These are phyloP conservation scores for Whitmania pigra DNA, from an alignment of 1,140 invertebrate genomes.

Conservation along the genomic window DNA sequence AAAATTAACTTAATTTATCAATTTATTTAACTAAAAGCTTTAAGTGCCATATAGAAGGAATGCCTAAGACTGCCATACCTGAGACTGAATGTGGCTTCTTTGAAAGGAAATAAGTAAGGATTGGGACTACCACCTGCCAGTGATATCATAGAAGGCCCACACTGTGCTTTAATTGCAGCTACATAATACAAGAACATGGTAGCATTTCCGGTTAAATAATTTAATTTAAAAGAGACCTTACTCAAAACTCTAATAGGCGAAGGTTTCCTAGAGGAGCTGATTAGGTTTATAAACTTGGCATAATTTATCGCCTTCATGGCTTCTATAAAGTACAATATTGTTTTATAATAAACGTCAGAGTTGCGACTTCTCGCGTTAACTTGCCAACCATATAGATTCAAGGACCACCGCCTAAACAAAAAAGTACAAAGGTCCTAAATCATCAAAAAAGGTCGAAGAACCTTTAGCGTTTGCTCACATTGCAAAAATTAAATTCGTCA, in stretches of 20 bases:
- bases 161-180: constrained; percentile 48
- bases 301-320: constrained; percentile 31
- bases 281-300: constrained; percentile 32
- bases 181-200: not conserved
- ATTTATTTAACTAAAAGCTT: not conserved
- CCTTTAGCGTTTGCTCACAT: too few species aligned
- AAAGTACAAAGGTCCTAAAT: too few species aligned
- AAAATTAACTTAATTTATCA: not conserved
- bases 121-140: constrained; percentile 67
- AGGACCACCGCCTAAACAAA: too few species aligned
- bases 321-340: not conserved
- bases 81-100: constrained; percentile 51
- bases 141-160: constrained; percentile 55
- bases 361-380: too few species aligned
- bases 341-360: too few species aligned
- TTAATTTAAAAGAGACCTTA: constrained; percentile 24
- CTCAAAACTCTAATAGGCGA: constrained; percentile 37
- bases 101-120: constrained; percentile 59
- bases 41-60: too few species aligned
- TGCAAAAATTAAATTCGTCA: too few species aligned
- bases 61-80: too few species aligned
- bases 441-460: too few species aligned
- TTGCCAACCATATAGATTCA: too few species aligned
- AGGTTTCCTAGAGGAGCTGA: constrained; percentile 31
- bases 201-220: not conserved